Evolutionary conservation across 1,140 invertebrate species (phyloP).

Genomic region (Drosophila trapezifrons): DNA sequence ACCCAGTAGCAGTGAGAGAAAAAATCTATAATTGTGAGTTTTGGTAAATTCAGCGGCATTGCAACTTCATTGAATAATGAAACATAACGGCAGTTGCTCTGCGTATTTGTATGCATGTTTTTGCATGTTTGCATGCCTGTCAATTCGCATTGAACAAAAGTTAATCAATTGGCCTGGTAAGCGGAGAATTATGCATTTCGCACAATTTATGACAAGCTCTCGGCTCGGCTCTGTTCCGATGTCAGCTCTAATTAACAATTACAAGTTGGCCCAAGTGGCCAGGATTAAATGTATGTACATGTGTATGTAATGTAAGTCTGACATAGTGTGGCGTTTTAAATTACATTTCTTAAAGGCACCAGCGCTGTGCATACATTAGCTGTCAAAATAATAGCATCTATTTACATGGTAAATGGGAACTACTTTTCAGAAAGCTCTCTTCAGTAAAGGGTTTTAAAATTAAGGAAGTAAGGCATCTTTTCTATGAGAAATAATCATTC

Average conservation of each 20-base stretch:
- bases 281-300: slow-evolving; percentile 11
- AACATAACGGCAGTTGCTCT: neutral
- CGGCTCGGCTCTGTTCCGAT: slow-evolving; percentile 3
- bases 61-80: neutral
- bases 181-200: slow-evolving; percentile 27
- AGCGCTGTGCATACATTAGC: neutral
- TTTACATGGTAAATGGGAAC: too few relatives aligned
- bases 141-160: slow-evolving; percentile 21
- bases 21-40: neutral
- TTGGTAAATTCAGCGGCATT: neutral
- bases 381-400: neutral
- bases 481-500: too few relatives aligned
- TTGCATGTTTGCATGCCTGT: slow-evolving; percentile 9
- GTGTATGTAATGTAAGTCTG: neutral
- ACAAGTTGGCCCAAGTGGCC: slow-evolving; percentile 30
- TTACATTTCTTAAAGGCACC: slow-evolving; percentile 16
- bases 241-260: slow-evolving; percentile 49
- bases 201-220: slow-evolving; percentile 16
- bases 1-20: neutral
- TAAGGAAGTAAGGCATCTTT: too few relatives aligned
- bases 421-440: too few relatives aligned
- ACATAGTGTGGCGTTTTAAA: slow-evolving; percentile 18
- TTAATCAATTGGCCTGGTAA: slow-evolving; percentile 23
- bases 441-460: too few relatives aligned
- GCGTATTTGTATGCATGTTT: neutral